These are phyloP conservation scores for Hydriomena furcata DNA, from an alignment of 2,888 invertebrate genomes.

Conservation along the genomic window DNA sequence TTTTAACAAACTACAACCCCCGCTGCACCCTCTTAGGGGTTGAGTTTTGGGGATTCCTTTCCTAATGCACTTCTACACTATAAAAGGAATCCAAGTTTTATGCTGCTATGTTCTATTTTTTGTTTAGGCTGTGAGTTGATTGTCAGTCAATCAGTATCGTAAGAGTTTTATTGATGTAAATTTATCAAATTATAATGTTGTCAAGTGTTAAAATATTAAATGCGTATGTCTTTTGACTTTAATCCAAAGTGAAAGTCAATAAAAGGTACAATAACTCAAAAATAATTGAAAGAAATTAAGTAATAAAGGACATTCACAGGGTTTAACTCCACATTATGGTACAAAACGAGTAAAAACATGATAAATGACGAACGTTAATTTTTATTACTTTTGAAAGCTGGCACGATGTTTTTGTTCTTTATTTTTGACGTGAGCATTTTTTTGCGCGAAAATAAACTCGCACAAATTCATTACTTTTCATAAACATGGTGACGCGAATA, in stretches of 20 bases:
- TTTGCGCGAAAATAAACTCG: slow-evolving; percentile 15
- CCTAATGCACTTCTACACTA: too few species aligned
- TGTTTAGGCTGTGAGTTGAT: too few species aligned
- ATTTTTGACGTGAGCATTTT: slow-evolving; percentile 18
- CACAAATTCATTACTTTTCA: slow-evolving; percentile 20
- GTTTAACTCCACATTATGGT: slow-evolving; percentile 31
- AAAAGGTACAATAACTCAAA: slow-evolving; percentile 22
- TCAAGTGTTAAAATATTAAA: slow-evolving; percentile 4
- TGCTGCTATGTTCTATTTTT: too few species aligned
- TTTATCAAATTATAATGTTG: too few species aligned
- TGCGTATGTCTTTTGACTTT: not conserved
- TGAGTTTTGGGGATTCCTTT: too few species aligned
- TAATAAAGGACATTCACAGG: slow-evolving; percentile 32
- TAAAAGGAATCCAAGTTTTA: too few species aligned
- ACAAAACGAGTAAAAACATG: slow-evolving; percentile 30
- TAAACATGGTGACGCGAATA: slow-evolving; percentile 19
- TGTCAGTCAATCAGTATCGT: too few species aligned
- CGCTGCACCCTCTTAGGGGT: too few species aligned
- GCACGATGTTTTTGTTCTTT: slow-evolving; percentile 18
- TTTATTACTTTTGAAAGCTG: slow-evolving; percentile 25
- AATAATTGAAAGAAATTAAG: slow-evolving; percentile 35
- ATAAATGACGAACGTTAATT: slow-evolving; percentile 19
- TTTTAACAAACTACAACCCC: too few species aligned
- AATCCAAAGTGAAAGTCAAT: slow-evolving; percentile 22
- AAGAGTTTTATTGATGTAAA: too few species aligned